These are phyloP conservation scores for Ectobius pallidus DNA, from an alignment of 2,888 invertebrate genomes.

Conservation along the genomic window DNA sequence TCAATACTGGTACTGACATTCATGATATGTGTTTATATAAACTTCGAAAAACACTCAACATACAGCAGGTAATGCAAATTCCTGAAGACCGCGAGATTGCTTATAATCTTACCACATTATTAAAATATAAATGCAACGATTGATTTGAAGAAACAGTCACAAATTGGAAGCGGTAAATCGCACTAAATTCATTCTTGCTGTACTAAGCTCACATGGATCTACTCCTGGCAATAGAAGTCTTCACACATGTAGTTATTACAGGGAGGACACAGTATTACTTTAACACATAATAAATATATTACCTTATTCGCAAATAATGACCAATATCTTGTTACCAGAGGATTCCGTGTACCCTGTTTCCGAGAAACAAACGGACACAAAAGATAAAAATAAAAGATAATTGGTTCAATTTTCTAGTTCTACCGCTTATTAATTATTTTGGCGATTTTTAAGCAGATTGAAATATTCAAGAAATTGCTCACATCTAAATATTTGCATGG, in stretches of 20 bases:
- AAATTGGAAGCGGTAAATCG: not conserved
- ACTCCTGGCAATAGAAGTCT: not conserved
- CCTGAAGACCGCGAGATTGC: not conserved
- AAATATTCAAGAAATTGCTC: not conserved
- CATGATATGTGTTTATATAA: no score
- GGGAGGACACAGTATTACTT: not conserved
- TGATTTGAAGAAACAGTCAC: not conserved
- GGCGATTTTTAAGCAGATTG: no score
- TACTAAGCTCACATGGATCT: not conserved
- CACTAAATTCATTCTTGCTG: not conserved
- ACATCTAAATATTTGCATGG: not conserved
- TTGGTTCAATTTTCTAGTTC: not conserved
- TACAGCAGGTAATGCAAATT: no score
- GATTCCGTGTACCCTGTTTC: constrained; percentile 22
- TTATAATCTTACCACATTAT: not conserved
- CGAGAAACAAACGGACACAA: constrained; percentile 20
- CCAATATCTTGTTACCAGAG: not conserved
- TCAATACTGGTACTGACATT: no score
- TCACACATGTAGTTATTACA: not conserved
- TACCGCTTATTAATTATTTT: constrained; percentile 10
- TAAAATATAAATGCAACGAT: not conserved
- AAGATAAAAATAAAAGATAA: not conserved
- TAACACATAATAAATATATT: constrained; percentile 3
- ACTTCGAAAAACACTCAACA: no score
- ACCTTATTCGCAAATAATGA: constrained; percentile 27